Evolutionary conservation across 1,140 invertebrate species (phyloP).

Genomic region (Manduca sexta): DNA sequence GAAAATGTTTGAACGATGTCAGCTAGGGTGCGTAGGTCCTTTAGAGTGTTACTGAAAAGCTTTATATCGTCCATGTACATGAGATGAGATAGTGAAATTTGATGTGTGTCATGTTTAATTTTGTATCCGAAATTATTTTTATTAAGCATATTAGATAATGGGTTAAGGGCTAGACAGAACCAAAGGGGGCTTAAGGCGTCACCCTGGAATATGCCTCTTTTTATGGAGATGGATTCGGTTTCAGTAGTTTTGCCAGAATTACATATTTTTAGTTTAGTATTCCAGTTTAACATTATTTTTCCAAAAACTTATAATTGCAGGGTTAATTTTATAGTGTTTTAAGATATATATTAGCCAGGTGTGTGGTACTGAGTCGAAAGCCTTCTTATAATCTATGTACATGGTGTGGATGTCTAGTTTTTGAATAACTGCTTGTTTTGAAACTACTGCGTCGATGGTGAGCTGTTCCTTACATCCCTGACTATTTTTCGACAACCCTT

Average conservation of each 20-base stretch:
- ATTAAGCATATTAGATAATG: constrained; percentile 8
- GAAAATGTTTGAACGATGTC: constrained; percentile 12
- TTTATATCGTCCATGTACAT: too few species aligned
- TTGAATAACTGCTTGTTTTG: constrained; percentile 5
- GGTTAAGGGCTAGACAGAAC: constrained; percentile 1
- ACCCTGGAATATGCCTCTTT: constrained; percentile 12
- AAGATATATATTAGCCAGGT: constrained; percentile 12
- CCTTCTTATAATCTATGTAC: constrained; percentile 20
- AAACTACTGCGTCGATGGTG: constrained; percentile 6
- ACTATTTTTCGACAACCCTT: constrained; percentile 11
- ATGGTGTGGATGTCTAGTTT: constrained; percentile 10
- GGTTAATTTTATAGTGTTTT: too few species aligned
- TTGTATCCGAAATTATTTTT: too few species aligned
- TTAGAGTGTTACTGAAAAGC: too few species aligned
- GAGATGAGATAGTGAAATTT: too few species aligned
- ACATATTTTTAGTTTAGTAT: too few species aligned
- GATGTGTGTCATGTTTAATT: too few species aligned
- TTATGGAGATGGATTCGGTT: constrained; percentile 2
- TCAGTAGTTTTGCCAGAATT: too few species aligned
- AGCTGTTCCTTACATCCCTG: constrained; percentile 15
- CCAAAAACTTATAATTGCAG: too few species aligned
- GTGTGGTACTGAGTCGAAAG: constrained; percentile 19
- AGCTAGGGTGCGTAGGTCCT: background rate
- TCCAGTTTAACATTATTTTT: too few species aligned
- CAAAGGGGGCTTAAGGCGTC: background rate